phyloP scores from a whole-genome alignment of 2,113 vertebrate genomes.

The Colistium nudipinnis region DNA sequence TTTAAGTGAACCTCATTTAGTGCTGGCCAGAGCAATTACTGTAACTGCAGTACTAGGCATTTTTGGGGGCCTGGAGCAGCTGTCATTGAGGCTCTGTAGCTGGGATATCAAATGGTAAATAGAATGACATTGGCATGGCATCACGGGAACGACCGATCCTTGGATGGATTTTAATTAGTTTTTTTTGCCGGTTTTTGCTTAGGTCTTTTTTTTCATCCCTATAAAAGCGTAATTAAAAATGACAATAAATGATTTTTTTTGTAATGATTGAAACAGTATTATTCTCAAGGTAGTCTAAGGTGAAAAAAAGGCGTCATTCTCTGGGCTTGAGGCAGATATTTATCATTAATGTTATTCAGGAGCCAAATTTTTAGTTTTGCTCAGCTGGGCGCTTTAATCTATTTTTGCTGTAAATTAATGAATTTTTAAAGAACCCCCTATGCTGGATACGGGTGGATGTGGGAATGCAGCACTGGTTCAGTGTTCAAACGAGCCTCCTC shows the following conservation, averaged over 20 bases:
- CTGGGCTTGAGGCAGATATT: conserved; percentile 69
- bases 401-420: conserved; percentile 88
- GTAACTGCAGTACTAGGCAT: conserved; percentile 77
- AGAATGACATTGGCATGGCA: conserved; percentile 74
- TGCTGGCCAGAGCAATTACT: conserved; percentile 81
- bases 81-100: conserved; percentile 74
- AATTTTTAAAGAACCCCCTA: conserved; percentile 86
- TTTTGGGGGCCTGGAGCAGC: conserved; percentile 70
- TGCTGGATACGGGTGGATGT: conserved; percentile 77
- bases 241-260: conserved; percentile 74
- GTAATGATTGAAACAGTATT: conserved; percentile 71
- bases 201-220: conserved; percentile 40
- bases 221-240: conserved; percentile 73
- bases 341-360: conserved; percentile 85
- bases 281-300: conserved; percentile 76
- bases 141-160: conserved; percentile 73
- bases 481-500: conserved; percentile 74
- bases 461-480: conserved; percentile 76
- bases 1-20: conserved; percentile 83
- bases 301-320: conserved; percentile 71
- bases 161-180: conserved; percentile 76
- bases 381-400: conserved; percentile 85
- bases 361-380: conserved; percentile 84
- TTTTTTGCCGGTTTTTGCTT: conserved; percentile 68
- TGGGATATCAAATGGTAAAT: conserved; percentile 73